Conservation (phyloP, 2,797 vertebrate genomes). For the Periophthalmus magnuspinnatus region DNA sequence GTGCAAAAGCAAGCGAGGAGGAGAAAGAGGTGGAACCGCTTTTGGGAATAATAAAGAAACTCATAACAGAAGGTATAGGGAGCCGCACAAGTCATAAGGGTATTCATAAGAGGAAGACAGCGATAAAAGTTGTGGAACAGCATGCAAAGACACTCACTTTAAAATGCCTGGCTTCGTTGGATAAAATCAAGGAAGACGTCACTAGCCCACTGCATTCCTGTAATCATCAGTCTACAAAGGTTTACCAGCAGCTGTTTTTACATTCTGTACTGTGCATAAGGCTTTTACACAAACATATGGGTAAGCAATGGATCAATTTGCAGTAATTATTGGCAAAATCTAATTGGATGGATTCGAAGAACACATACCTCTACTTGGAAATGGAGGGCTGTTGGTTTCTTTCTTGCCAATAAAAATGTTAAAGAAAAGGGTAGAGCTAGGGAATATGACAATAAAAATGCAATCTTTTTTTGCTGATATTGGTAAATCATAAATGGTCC, state of each 20-base stretch:
- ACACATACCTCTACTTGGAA: too few species aligned
- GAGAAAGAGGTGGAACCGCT: constrained; percentile 45
- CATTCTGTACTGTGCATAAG: not conserved
- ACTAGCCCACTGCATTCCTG: constrained; percentile 23
- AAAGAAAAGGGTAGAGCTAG: too few species aligned
- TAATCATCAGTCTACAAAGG: constrained; percentile 55
- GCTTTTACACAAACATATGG: constrained; percentile 1
- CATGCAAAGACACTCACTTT: constrained; percentile 35
- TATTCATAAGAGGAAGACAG: constrained; percentile 16
- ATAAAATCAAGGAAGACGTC: constrained; percentile 22
- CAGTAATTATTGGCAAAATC: not conserved
- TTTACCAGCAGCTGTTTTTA: constrained; percentile 50
- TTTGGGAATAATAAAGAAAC: constrained; percentile 29
- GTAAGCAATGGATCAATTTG: not conserved
- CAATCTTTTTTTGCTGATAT: too few species aligned
- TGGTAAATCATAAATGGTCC: too few species aligned
- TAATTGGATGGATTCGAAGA: too few species aligned
- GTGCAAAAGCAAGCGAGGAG: constrained; percentile 51
- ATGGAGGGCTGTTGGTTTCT: too few species aligned
- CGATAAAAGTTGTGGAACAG: constrained; percentile 31
- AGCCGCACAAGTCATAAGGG: not conserved
- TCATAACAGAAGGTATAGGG: not conserved
- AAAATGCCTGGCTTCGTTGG: constrained; percentile 13
- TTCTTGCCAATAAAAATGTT: too few species aligned
- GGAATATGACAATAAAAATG: too few species aligned